Conservation (phyloP, 2,888 invertebrate species). For the Tipula helvola region DNA sequence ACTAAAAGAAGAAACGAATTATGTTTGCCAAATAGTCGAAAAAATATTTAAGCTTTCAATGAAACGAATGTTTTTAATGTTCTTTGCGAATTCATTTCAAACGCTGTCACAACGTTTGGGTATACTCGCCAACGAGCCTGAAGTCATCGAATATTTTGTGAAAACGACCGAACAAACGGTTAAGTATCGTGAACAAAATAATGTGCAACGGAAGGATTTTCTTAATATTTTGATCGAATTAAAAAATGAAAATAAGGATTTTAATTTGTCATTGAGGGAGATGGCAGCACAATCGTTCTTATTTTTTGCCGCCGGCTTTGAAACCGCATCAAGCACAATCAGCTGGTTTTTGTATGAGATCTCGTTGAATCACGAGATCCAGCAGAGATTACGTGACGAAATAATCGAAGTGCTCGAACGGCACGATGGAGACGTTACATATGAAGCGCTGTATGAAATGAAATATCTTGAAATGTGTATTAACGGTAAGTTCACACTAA, state of each 20-base stretch:
- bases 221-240: slow-evolving; percentile 9
- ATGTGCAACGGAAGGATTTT: slow-evolving; percentile 11
- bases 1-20: slow-evolving; percentile 7
- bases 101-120: background rate
- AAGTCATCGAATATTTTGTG: slow-evolving; percentile 10
- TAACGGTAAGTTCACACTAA: slow-evolving; percentile 1
- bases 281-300: slow-evolving; percentile 13
- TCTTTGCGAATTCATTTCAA: background rate
- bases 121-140: background rate
- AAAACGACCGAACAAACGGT: background rate
- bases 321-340: slow-evolving; percentile 11
- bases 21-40: background rate
- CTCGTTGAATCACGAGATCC: background rate
- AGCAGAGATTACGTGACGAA: slow-evolving; percentile 9
- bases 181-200: slow-evolving; percentile 7
- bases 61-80: background rate
- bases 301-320: slow-evolving; percentile 13
- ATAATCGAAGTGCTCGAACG: background rate
- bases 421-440: background rate
- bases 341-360: slow-evolving; percentile 11
- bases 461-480: background rate
- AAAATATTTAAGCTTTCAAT: slow-evolving; percentile 11
- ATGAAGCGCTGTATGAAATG: background rate
- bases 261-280: slow-evolving; percentile 4
- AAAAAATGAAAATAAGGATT: slow-evolving; percentile 19